phyloP scores from a whole-genome alignment of 2,888 invertebrate species.

The Anticlea derivata region DNA sequence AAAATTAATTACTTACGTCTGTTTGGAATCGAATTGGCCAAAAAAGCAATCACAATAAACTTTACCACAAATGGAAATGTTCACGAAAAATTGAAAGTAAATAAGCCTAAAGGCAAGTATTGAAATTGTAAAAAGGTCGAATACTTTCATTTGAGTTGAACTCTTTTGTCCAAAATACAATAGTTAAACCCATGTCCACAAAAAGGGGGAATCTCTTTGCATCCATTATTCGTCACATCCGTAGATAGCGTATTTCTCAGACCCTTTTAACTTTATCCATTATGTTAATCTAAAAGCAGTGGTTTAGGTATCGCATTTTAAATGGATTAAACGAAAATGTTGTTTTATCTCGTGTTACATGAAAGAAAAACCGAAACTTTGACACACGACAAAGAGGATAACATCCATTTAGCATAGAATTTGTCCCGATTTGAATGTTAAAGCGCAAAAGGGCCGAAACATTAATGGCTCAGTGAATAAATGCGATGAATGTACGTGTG shows the following conservation, averaged over 20 bases:
- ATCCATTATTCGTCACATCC: slow-evolving; percentile 55
- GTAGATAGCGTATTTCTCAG: slow-evolving; percentile 64
- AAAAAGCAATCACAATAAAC: slow-evolving; percentile 15
- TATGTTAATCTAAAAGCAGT: slow-evolving; percentile 71
- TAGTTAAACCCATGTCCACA: slow-evolving; percentile 62
- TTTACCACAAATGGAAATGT: slow-evolving; percentile 19
- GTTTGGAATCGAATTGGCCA: not conserved
- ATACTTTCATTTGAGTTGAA: slow-evolving; percentile 52
- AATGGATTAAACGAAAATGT: slow-evolving; percentile 63
- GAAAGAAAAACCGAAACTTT: slow-evolving; percentile 46
- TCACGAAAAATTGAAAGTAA: slow-evolving; percentile 17
- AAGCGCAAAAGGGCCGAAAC: slow-evolving; percentile 14
- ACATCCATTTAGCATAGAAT: slow-evolving; percentile 25
- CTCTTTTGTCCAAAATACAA: slow-evolving; percentile 65
- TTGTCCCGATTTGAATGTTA: slow-evolving; percentile 28
- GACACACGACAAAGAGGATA: slow-evolving; percentile 43
- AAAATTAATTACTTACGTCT: slow-evolving; percentile 12
- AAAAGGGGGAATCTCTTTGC: slow-evolving; percentile 63
- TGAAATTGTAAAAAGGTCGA: slow-evolving; percentile 36
- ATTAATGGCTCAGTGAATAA: slow-evolving; percentile 20
- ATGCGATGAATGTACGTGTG: slow-evolving; percentile 7
- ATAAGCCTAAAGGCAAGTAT: slow-evolving; percentile 22
- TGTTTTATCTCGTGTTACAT: slow-evolving; percentile 51
- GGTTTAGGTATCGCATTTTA: slow-evolving; percentile 64
- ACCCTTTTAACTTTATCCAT: slow-evolving; percentile 72